Percentiles rank a stretch among this genome's conserved stretches.
These are phyloP conservation scores for Crocidura indochinensis DNA, from an alignment of 2,797 vertebrate genomes.

Conservation along the genomic window DNA sequence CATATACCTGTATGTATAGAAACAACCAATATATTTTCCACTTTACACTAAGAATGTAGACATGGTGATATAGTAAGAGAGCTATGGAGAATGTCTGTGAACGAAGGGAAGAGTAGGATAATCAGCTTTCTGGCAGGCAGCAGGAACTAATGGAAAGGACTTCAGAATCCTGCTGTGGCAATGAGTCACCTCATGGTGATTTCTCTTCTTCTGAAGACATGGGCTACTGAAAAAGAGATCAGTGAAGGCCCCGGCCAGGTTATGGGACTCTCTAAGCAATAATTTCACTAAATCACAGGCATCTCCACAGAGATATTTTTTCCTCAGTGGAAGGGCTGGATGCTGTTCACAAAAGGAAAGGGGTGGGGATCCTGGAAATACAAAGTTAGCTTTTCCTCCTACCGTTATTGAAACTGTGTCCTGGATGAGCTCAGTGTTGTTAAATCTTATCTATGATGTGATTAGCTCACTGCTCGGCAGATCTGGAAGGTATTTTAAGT, in stretches of 20 bases:
- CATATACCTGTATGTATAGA: not conserved
- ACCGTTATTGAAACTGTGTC: not conserved
- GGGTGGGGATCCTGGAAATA: not conserved
- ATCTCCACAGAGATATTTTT: not conserved
- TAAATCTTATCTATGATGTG: not conserved
- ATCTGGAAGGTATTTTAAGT: not conserved
- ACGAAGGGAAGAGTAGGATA: not conserved
- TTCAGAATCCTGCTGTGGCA: not conserved
- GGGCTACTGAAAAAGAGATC: not conserved
- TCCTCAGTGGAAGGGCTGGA: not conserved
- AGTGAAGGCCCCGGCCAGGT: not conserved
- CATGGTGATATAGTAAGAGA: not conserved
- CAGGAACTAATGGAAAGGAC: not conserved
- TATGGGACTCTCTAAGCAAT: not conserved
- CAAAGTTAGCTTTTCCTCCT: not conserved
- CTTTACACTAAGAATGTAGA: not conserved
- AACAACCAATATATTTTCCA: constrained; percentile 22
- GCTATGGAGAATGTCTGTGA: not conserved
- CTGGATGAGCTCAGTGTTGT: not conserved
- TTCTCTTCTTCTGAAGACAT: not conserved
- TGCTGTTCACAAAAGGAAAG: not conserved
- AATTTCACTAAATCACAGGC: not conserved
- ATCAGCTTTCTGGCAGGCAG: not conserved
- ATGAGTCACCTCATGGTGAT: not conserved
- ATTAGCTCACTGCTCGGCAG: not conserved